These are phyloP conservation scores for Amphiura filiformis DNA, from an alignment of 35 echinoderm and acorn worm genomes.

Conservation along the genomic window DNA sequence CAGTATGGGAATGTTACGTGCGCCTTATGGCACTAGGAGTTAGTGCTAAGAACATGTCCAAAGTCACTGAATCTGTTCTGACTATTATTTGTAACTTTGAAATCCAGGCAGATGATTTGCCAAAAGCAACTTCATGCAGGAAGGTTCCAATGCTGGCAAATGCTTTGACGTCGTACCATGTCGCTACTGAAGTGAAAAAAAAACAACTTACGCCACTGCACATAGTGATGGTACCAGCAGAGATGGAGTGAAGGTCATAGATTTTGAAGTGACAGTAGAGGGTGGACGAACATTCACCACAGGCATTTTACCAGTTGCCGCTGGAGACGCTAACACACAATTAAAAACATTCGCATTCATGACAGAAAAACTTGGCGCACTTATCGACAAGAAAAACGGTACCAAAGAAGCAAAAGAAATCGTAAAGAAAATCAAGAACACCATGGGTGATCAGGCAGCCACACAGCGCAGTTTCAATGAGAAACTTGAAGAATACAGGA, in stretches of 20 bases:
- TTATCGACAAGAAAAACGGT: not conserved
- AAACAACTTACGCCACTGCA: conserved; percentile 16
- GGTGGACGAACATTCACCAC: not conserved
- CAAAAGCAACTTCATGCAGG: too few relatives aligned
- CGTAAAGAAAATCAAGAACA: conserved; percentile 6
- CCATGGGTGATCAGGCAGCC: conserved; percentile 42
- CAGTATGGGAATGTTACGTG: too few relatives aligned
- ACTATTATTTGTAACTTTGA: too few relatives aligned
- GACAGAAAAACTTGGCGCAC: not conserved
- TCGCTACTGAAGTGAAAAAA: too few relatives aligned
- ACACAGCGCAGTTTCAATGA: conserved; percentile 32
- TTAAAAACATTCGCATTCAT: conserved; percentile 24
- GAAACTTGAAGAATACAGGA: conserved; percentile 10
- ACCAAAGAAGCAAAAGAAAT: not conserved
- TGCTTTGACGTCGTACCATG: too few relatives aligned
- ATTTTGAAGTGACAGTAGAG: not conserved
- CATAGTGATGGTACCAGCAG: conserved; percentile 39
- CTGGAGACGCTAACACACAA: conserved; percentile 23
- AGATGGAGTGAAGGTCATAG: conserved; percentile 26
- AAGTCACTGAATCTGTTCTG: too few relatives aligned
- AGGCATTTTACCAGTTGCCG: not conserved
- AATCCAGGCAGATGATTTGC: too few relatives aligned
- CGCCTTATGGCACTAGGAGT: too few relatives aligned
- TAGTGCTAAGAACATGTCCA: too few relatives aligned
- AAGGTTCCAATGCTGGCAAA: too few relatives aligned